Evolutionary conservation across 1,140 invertebrate genomes (phyloP).

Genomic region (Hyphantria cunea): DNA sequence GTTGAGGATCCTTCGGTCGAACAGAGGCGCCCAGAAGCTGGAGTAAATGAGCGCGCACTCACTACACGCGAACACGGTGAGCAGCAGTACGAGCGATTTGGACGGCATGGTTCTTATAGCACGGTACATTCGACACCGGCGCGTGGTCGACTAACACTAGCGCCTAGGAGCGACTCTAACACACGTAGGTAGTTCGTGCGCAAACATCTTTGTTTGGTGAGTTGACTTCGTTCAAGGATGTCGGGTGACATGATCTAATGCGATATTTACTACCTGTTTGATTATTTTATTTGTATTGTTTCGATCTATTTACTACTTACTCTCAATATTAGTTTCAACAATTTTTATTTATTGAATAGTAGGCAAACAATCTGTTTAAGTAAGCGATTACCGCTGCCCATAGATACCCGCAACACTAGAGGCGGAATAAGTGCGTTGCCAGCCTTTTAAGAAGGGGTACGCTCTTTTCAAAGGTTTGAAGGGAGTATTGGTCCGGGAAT

Average conservation of each 20-base stretch:
- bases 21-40: conserved; percentile 73
- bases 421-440: too few species aligned
- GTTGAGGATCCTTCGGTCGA: conserved; percentile 63
- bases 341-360: too few species aligned
- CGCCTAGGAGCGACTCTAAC: not conserved
- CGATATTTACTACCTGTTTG: not conserved
- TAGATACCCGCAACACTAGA: too few species aligned
- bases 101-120: not conserved
- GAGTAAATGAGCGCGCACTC: conserved; percentile 42
- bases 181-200: conserved; percentile 3
- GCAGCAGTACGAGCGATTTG: not conserved
- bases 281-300: too few species aligned
- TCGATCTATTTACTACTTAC: not conserved
- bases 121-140: not conserved
- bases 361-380: too few species aligned
- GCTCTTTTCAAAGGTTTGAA: too few species aligned
- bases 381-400: too few species aligned
- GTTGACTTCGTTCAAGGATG: conserved; percentile 3
- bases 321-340: too few species aligned
- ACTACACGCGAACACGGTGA: conserved; percentile 45
- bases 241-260: not conserved
- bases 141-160: too few species aligned
- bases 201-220: conserved; percentile 1
- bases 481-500: too few species aligned
- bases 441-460: too few species aligned